Base-by-base conservation (phyloP, 2,797 vertebrate genomes). In the Myotis myotis region DNA sequence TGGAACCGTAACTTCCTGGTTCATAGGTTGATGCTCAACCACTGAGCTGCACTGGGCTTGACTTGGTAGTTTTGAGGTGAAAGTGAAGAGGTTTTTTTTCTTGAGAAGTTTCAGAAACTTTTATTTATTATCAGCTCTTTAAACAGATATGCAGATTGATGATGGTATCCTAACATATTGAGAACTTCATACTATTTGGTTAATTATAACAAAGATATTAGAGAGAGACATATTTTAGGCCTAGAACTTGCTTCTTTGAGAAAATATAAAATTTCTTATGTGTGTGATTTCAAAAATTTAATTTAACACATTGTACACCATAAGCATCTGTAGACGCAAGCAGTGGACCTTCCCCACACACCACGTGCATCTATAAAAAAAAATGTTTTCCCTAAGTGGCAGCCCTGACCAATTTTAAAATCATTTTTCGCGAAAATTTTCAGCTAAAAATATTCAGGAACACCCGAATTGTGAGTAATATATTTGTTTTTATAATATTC, bases 181-280 rank as follows among this genome's bases (percentile, higher is more conserved):
- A 60, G 57, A 71, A 57, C 57, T 93, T 92, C 55, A 33, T 82
- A 85, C 41, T 76, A 12, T 76, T 53, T 86, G 25, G 23, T 88
- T 94, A 93, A 84, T 84, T 86, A 41, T 83, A 94, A 71, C 4
- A 16, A 70, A 62, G 25, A 79, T 95, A 88, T 90, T 60, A 82
- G 38, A 87, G 66, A 60, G 25, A 95, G 66, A 66, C 6, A 17
- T 68, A 84, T 79, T 85, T 90, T 94, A 68, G 72, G 36, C 19
- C 38, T 87, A 36, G 57, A 89, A 87, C 83, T 76, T 57, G 5
- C 84, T 80, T 70, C 15, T 83, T 87, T 81, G 72, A 33, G 25
- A 82, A 94, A 66, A 68, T 66, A 6, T 71, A 87, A 82, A 78
- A 81, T 88, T 47, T 57, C 7, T 78, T 75, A 64, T 9, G 10